Evolutionary conservation across 2,797 vertebrate species (phyloP), one percentile per base, ranked within the genome.

Genomic region (Hypotaenidia okinawae): DNA sequence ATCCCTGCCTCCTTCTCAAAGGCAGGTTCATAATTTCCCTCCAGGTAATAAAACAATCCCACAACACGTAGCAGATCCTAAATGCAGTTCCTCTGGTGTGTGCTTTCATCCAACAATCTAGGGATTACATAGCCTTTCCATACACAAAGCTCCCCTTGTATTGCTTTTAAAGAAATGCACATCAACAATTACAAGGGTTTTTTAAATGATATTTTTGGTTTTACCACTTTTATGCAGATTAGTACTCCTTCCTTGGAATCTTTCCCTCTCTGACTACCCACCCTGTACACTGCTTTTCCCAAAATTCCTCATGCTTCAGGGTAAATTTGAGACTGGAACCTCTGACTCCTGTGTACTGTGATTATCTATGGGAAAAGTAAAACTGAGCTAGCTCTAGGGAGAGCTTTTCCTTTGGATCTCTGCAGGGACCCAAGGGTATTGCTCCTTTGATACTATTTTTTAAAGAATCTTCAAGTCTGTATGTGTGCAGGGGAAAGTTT

Each of bases 311-410:
- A 17, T 82, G 92, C 82, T 93, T 78, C 80, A 74, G 88, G 90
- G 73, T 95, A 90, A 95, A 95, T 95, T 92, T 97, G 95, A 96
- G 92, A 74, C 64, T 58, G 95, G 52, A 91, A 87, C 68, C 16
- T 90, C 93, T 95, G 93, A 94, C 80, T 94, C 62, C 75, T 90
- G 67, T 85, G 69, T 47, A 67, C 73, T 93, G 58, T 45, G 88
- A 68, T 92, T 95, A 97, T 97, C 97, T 97, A 95, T 97, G 96
- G 95, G 97, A 97, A 97, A 98, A 98, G 90, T 96, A 97, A 96
- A 98, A 94, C 63, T 12, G 63, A 96, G 61, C 70, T 93, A 93
- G 95, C 95, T 97, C 95, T 76, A 90, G 89, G 90, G 93, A 96
- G 90, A 94, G 74, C 12, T 94, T 96, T 97, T 93, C 74, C 96